These are phyloP conservation scores for Drosophila ambigua DNA, from an alignment of 1,140 invertebrate species.

Conservation along the genomic window DNA sequence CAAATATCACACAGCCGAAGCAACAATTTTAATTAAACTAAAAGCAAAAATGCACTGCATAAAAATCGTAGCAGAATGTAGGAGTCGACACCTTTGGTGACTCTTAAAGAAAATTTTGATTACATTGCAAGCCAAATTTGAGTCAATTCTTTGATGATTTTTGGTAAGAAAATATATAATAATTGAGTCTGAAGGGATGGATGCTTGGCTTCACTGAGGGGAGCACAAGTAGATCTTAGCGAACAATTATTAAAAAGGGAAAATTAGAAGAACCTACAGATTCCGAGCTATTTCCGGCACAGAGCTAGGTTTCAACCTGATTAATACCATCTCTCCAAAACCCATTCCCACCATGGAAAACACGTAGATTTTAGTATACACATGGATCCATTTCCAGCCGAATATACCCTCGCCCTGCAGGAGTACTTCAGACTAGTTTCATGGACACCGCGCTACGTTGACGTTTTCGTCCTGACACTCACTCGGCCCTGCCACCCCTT, in stretches of 20 bases:
- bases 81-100: neutral
- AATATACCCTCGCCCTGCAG: slow-evolving; percentile 3
- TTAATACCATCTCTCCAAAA: neutral
- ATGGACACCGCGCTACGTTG: slow-evolving; percentile 47
- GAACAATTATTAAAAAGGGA: no score
- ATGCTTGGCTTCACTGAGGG: no score
- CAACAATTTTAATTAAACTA: slow-evolving; percentile 77
- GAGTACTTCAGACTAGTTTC: slow-evolving; percentile 42
- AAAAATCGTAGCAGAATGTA: slow-evolving; percentile 11
- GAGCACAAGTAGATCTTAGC: neutral
- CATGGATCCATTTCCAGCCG: neutral
- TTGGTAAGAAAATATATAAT: neutral
- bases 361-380: neutral
- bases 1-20: slow-evolving; percentile 46
- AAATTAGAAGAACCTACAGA: no score
- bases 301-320: no score
- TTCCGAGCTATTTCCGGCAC: no score
- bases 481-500: slow-evolving; percentile 12
- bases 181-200: neutral
- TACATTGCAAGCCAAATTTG: neutral
- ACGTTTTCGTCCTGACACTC: slow-evolving; percentile 41
- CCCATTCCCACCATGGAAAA: no score
- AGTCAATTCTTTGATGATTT: no score
- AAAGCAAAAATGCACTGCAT: slow-evolving; percentile 66
- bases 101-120: neutral